These are phyloP conservation scores for Margarornis squamiger DNA, from an alignment of 2,797 vertebrate genomes.

Conservation along the genomic window DNA sequence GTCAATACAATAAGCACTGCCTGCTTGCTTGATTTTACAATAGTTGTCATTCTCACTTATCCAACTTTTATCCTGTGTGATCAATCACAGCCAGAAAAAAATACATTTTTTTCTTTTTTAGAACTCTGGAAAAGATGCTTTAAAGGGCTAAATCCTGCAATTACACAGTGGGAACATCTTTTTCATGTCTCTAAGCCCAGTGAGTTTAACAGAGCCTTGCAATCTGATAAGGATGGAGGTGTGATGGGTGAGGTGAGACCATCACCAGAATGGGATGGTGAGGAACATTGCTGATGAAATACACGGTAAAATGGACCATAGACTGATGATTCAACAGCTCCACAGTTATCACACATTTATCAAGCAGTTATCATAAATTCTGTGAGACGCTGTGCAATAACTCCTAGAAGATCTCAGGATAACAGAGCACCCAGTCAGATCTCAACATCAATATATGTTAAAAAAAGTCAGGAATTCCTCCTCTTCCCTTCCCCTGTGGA, in stretches of 20 bases:
- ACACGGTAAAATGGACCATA: not conserved
- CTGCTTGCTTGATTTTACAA: not conserved
- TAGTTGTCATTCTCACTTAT: not conserved
- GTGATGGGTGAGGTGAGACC: not conserved
- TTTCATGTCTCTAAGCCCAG: not conserved
- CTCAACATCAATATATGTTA: not conserved
- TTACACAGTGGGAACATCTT: not conserved
- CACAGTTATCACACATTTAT: not conserved
- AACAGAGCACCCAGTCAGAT: not conserved
- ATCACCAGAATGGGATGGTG: not conserved
- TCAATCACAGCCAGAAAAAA: not conserved
- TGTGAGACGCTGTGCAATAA: not conserved
- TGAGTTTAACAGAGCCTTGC: not conserved
- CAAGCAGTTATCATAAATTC: conserved; percentile 37
- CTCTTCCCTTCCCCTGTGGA: not conserved
- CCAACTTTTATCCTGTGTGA: not conserved
- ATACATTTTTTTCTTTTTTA: not conserved
- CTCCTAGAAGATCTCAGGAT: not conserved
- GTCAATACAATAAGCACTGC: not conserved
- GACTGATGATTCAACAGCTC: conserved; percentile 42
- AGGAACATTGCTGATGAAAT: conserved; percentile 8
- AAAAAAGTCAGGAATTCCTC: not conserved
- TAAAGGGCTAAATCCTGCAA: not conserved
- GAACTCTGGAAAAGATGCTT: not conserved
- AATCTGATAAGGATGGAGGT: not conserved